Base-by-base conservation (phyloP, 2,797 vertebrate species). In the Sarcophilus harrisii region DNA sequence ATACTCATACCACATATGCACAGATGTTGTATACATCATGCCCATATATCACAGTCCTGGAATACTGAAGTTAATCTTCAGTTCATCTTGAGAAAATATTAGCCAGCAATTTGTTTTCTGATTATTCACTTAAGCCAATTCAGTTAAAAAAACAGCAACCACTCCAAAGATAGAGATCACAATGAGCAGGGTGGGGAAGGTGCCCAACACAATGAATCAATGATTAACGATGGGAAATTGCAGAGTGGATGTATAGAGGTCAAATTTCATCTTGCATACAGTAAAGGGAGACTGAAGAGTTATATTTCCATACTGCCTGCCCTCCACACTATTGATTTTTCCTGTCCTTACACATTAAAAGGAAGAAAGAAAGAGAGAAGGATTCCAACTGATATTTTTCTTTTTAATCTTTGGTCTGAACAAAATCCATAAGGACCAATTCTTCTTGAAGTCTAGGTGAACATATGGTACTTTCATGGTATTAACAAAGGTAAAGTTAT, bases 211-310 rank as follows among this genome's bases (percentile, higher is more conserved):
- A 32, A 66, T 92, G 57, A 55, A 93, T 93, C 11, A 38, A 95
- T 97, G 91, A 97, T 98, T 98, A 97, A 98, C 93, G 93, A 98
- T 60, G 97, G 97, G 96, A 98, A 98, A 98, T 97, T 97, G 96
- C 98, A 96, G 96, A 93, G 96, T 97, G 96, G 93, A 96, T 90
- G 59, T 91, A 54, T 60, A 94, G 94, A 96, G 98, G 98, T 98
- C 97, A 96, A 98, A 97, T 97, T 96, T 96, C 96, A 97, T 95
- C 96, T 93, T 96, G 95, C 96, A 96, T 96, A 97, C 96, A 98
- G 91, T 97, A 97, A 97, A 98, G 62, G 92, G 95, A 97, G 91
- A 93, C 91, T 94, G 97, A 96, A 93, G 92, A 98, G 96, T 95
- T 96, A 93, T 96, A 96, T 93, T 96, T 97, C 96, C 14, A 3